phyloP scores from a whole-genome alignment of 2,113 vertebrate genomes.

The Entelurus aequoreus region DNA sequence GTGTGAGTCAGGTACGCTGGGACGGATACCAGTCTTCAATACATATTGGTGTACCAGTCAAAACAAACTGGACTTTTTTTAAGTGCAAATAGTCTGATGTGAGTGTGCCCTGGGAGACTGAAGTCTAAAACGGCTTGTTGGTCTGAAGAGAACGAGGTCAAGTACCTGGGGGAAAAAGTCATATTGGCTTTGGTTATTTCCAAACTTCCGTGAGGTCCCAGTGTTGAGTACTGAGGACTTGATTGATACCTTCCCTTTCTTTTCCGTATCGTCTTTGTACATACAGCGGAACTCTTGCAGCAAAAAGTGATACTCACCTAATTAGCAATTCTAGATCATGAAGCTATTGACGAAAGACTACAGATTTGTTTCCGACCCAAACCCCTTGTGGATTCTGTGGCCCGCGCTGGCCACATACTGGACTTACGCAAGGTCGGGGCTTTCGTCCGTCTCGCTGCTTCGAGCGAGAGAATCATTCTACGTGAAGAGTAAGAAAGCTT shows the following conservation, averaged over 20 bases:
- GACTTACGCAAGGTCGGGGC: constrained; percentile 60
- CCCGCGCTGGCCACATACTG: constrained; percentile 46
- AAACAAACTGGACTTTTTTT: no score
- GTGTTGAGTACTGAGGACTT: constrained; percentile 22
- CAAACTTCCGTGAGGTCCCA: constrained; percentile 2
- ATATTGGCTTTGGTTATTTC: neutral
- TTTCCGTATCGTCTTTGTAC: constrained; percentile 78
- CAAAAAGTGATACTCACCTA: constrained; percentile 68
- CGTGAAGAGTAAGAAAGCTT: constrained; percentile 73
- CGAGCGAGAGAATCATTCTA: constrained; percentile 59
- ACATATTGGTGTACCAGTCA: no score
- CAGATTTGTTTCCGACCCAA: constrained; percentile 46
- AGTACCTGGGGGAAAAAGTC: neutral
- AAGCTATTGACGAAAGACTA: constrained; percentile 49
- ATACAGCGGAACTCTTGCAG: constrained; percentile 77
- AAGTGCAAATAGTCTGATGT: no score
- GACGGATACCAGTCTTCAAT: no score
- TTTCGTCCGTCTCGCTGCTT: constrained; percentile 71
- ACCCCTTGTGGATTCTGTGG: constrained; percentile 73
- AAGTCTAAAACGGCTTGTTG: neutral
- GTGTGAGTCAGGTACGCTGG: no score
- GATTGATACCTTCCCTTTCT: constrained; percentile 48
- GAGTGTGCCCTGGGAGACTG: no score
- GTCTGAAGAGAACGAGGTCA: neutral
- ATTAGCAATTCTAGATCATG: constrained; percentile 55